Percentiles rank a stretch among this genome's conserved stretches.
Evolutionary conservation across 2,888 invertebrate species (phyloP).

Genomic region (Keiferia lycopersicella): DNA sequence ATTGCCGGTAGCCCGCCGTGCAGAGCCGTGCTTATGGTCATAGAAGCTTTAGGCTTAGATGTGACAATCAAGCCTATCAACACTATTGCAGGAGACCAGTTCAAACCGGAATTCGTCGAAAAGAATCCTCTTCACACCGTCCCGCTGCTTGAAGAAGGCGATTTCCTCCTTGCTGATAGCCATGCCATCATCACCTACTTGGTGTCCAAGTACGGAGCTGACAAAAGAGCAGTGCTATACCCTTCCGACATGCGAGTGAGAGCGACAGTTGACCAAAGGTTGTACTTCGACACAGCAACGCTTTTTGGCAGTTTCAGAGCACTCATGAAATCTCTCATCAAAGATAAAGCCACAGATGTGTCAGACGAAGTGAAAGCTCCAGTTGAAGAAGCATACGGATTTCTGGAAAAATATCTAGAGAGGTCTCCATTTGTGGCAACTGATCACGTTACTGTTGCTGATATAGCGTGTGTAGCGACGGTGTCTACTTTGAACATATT

Average conservation of each 20-base stretch:
- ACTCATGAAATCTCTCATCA: constrained; percentile 31
- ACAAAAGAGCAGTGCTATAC: constrained; percentile 44
- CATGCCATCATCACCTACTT: constrained; percentile 54
- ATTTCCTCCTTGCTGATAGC: constrained; percentile 49
- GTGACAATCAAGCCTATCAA: constrained; percentile 40
- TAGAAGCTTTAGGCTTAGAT: constrained; percentile 45
- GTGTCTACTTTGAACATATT: constrained; percentile 42
- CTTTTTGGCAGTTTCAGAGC: constrained; percentile 39
- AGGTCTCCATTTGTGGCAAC: constrained; percentile 42
- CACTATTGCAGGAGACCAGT: constrained; percentile 36
- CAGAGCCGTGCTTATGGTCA: constrained; percentile 46
- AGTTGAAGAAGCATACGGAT: constrained; percentile 44
- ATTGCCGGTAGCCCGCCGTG: constrained; percentile 45
- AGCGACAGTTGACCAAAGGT: constrained; percentile 46
- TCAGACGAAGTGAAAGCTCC: constrained; percentile 36
- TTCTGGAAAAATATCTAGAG: constrained; percentile 49
- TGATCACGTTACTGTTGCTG: constrained; percentile 49
- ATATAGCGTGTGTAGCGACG: constrained; percentile 46
- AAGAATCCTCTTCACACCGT: constrained; percentile 52
- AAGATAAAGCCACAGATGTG: constrained; percentile 33
- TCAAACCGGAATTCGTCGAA: constrained; percentile 44
- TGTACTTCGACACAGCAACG: constrained; percentile 46
- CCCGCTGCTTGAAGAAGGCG: constrained; percentile 54
- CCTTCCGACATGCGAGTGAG: constrained; percentile 45
- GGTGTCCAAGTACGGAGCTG: constrained; percentile 52